phyloP scores from a whole-genome alignment of 2,113 vertebrate species.

The human (Homo sapiens) region GRCh38 chr2:156780001-156780500 shows the following conservation, averaged over 20 bases:
- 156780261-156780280: not conserved
- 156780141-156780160: not conserved
- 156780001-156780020: not conserved
- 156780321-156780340: no score
- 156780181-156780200: not conserved
- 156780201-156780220: not conserved
- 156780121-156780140: no score
- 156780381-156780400: no score
- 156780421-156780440: no score
- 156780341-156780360: no score
- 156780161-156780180: not conserved
- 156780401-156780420: no score
- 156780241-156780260: not conserved
- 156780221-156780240: not conserved
- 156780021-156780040: not conserved
- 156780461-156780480: no score
- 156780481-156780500: no score
- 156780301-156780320: no score
- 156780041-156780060: accelerated
- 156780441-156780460: no score
- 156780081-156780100: not conserved
- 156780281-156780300: no score
- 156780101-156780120: not conserved
- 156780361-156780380: no score
- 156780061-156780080: not conserved